Base-by-base conservation (phyloP, 2,888 invertebrate species). In the Baronia brevicornis region DNA sequence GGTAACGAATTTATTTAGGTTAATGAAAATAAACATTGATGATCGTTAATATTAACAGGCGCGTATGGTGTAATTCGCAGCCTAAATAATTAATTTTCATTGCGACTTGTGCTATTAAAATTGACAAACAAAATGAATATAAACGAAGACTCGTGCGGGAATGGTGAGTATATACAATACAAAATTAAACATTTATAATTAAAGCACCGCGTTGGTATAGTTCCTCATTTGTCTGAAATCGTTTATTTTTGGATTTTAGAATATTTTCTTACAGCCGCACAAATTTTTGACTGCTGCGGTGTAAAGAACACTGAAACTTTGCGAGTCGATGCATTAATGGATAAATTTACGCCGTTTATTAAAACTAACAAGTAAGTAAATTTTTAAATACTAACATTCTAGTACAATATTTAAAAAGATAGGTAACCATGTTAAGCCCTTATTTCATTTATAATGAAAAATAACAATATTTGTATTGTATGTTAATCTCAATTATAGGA, bases 261-360 rank as follows among this genome's bases (percentile, higher is more conserved):
- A 44, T 80, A 72, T 60, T 64, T 67, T 43, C 63, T 68, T 54
- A 79, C 78, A 35, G 84, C 84, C 34, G 54, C 63, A 24, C 78
- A 79, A 46, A 78, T 84, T 57, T 84, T 84, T 60, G 70, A 77
- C 45, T 73, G 60, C 53, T 84, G 78, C 50, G 77, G 77, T 36
- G 68, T 62, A 5, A 67, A 75, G 24, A 70, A 54, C 43, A 54
- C 64, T 19, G 66, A 65, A 27, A 60, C 64, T 40, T 51, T 82
- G 44, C 64, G 63, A 39, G 78, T 82, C 27, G 67, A 79, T 44
- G 54, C 60, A 21, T 57, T 84, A 36, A 80, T 84, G 78, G 74
- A 79, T 38, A 77, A 77, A 53, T 78, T 79, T 46, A 68, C 74
- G 37, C 78, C 80, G 30, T 74, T 70, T 44, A 61, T 79, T 26